Percentiles rank a stretch among this genome's conserved stretches.
Conservation (phyloP, 1,140 invertebrate genomes). For the Drosophila parvula region DNA sequence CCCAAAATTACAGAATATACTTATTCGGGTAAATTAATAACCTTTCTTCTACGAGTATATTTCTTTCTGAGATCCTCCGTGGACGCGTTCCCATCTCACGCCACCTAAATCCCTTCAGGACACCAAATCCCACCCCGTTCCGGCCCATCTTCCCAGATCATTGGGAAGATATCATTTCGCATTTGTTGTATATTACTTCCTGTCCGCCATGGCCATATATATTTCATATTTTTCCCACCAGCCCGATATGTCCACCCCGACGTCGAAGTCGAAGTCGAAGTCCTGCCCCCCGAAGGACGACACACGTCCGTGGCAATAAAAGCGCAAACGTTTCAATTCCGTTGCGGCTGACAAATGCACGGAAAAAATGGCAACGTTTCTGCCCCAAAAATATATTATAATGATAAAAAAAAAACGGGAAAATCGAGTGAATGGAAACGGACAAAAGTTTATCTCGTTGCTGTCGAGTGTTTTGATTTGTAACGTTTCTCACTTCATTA, state of each 20-base stretch:
- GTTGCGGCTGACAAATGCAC: slow-evolving; percentile 83
- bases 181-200: slow-evolving; percentile 77
- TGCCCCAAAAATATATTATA: slow-evolving; percentile 74
- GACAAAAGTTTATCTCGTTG: slow-evolving; percentile 71
- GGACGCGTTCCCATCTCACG: not conserved
- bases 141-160: slow-evolving; percentile 18
- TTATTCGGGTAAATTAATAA: not conserved
- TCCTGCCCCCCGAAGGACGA: slow-evolving; percentile 31
- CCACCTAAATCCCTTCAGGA: not conserved
- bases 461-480: slow-evolving; percentile 84
- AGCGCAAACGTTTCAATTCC: slow-evolving; percentile 82
- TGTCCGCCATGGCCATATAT: slow-evolving; percentile 49
- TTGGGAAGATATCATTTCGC: slow-evolving; percentile 57
- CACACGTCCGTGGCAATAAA: slow-evolving; percentile 77
- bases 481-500: slow-evolving; percentile 84
- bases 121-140: slow-evolving; percentile 2
- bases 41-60: too few species aligned
- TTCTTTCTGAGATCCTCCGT: not conserved
- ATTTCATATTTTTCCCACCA: slow-evolving; percentile 76
- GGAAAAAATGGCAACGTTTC: slow-evolving; percentile 62
- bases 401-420: slow-evolving; percentile 68
- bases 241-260: slow-evolving; percentile 28
- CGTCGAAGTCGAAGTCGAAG: not conserved
- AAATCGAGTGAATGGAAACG: slow-evolving; percentile 21
- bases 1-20: too few species aligned